Percentiles rank a stretch among this genome's conserved stretches.
Evolutionary conservation across 2,797 vertebrate genomes (phyloP).

Genomic region (Pseudopleuronectes americanus): DNA sequence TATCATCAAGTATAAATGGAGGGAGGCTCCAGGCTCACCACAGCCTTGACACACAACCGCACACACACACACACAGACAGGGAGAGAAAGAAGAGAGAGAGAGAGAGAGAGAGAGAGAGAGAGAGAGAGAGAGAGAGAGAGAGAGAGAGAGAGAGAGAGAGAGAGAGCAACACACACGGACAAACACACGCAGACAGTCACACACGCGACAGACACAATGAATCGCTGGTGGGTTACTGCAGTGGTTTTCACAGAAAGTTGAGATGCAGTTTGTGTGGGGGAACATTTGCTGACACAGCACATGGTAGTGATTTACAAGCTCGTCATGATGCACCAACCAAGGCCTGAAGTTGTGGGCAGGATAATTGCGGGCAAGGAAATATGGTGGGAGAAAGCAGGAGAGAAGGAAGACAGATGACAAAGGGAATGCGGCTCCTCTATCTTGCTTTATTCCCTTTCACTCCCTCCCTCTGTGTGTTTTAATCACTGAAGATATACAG

Average conservation of each 20-base stretch:
- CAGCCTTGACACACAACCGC: neutral
- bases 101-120: too few relatives aligned
- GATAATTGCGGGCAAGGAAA: conserved; percentile 35
- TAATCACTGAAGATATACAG: neutral
- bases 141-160: too few relatives aligned
- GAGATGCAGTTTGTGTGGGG: conserved; percentile 38
- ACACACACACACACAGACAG: too few relatives aligned
- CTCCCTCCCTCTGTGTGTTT: neutral
- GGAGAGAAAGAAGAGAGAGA: too few relatives aligned
- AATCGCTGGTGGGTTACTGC: conserved; percentile 11
- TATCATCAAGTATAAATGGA: too few relatives aligned
- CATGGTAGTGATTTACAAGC: conserved; percentile 54
- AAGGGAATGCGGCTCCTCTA: neutral
- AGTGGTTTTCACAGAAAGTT: conserved; percentile 43
- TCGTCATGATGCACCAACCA: conserved; percentile 14
- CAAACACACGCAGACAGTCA: neutral
- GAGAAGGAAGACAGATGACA: neutral
- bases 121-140: too few relatives aligned
- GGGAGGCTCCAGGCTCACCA: too few relatives aligned
- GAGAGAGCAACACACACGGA: neutral
- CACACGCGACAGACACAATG: conserved; percentile 13
- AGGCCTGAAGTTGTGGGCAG: conserved; percentile 32
- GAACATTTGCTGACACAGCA: conserved; percentile 64
- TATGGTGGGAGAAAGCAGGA: neutral
- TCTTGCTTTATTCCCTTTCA: neutral